Base-by-base conservation (phyloP, 1,140 invertebrate genomes). In the Melanaphis sacchari region DNA sequence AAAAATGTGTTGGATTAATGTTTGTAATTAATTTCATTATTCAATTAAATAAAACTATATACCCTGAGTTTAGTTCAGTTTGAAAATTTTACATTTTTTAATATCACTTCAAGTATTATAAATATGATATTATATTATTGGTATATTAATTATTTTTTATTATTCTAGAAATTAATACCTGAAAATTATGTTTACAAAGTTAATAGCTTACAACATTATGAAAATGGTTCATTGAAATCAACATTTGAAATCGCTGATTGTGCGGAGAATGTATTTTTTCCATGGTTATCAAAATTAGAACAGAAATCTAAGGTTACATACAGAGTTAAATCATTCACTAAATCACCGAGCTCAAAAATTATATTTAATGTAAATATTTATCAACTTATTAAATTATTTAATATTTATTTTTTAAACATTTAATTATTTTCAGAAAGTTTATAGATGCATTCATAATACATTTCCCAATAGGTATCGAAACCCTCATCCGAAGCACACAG, bases 221-320 rank as follows among this genome's bases (percentile, higher is more conserved):
- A 31, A 76, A 41, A 76, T 9, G 21, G 41, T 1, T 43, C 22
- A 4, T 91, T 91, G 7, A 66, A 4, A 43, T 18, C 90, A 76
- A 91, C 41, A 76, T 91, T 91, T 91, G 90, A 91, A 43, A 91
- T 91, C 0, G 54, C 90, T 9, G 59, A 91, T 76, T 91, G 90
- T 46, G 0, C 38, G 18, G 18, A 43, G 4, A 24, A 91, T 76
- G 22, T 22, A 38, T 91, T 91, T 91, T 21, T n/a, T 1, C 31
- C 0, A n/a, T 91, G 90, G 90, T 22, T 91, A 31, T 91, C 40
- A n/a, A 40, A 91, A 91, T 43, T 91, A 21, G 26, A 66, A 36
- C 5, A 91, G 15, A 91, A 91, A 38, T 76, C 59, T 91, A 22
- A 81, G 21, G 38, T 66, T 21, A 91, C 52, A 26, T 76, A 91